Base-by-base conservation (phyloP, 2,113 vertebrate genomes). In the Eonycteris spelaea region DNA sequence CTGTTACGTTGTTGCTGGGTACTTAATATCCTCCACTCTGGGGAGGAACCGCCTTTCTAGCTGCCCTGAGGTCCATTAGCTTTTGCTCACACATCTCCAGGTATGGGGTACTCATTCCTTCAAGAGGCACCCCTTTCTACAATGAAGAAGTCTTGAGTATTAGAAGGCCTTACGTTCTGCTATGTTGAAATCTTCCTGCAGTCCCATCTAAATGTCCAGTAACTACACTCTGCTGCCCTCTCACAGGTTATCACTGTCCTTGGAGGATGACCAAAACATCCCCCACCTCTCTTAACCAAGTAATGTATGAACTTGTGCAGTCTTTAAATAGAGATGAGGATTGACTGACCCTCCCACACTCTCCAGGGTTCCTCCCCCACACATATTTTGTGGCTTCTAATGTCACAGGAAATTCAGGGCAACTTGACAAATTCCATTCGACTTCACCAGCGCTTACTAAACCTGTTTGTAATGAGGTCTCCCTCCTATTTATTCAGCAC, bases 361-460 rank as follows among this genome's bases (percentile, higher is more conserved):
- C 86, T 74, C 21, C 24, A 80, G 86, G 33, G 43, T 65, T 93
- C 43, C 43, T 91, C 24, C 55, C 26, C 59, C 70, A 83, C 78
- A 86, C 70, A 89, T 19, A 73, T 90, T 88, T 87, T 55, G 18
- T 93, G 78, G 33, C 59, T 95, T 95, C 55, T 95, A 92, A 45
- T 80, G 21, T 45, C 55, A 73, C 38, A 90, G 93, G 84, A 95
- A 85, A 84, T 88, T 93, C 75, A 95, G 59, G 70, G 57, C 59
- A 77, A 35, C 95, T 92, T 55, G 73, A 74, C 16, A 86, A 86
- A 94, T 94, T 93, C 74, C 91, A 14, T 70, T 93, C n/a, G 75
- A 43, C 95, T 84, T 97, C 48, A 75, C 86, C 59, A 83, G 35
- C 28, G 89, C 43, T 95, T 93, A 88, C 55, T 93, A 93, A 96